Evolutionary conservation across 2,888 invertebrate genomes (phyloP), one percentile per base, ranked within the genome.

Genomic region (Cryptophagus acutangulus): DNA sequence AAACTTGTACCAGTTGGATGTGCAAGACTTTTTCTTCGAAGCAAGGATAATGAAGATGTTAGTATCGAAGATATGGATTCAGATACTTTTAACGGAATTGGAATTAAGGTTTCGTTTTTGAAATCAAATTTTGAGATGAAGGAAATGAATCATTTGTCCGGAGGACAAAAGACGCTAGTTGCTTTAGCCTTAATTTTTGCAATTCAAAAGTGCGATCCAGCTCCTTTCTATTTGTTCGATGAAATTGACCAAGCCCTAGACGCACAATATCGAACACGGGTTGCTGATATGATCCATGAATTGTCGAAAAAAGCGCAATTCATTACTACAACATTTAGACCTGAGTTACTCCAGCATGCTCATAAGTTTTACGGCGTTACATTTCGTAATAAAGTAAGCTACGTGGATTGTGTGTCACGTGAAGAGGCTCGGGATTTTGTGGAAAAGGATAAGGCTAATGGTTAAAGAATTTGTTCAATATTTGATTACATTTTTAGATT

Each of bases 211-310:
- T 99, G 99, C 69, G 99, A 99, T 71, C 99, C 99, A 0, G 99
- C 99, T 1, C 99, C 99, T 0, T 99, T 99, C 75, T 99, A 99
- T 71, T 74, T 99, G 34, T 99, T 99, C 72, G 99, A 99, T 74
- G 99, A 99, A 75, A 99, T 99, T 59, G 99, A 99, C 74, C 97
- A 97, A 76, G 97, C 97, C 1, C 72, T 99, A 39, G 99, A 99
- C 73, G 89, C 95, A 0, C 93, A 94, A 65, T 96, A 97, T 70
- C 81, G 97, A 48, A 92, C 92, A 72, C 93, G 96, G 10, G 97
- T 99, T 9, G 96, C 92, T 0, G 86, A 91, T 69, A 96, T 99
- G 96, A 99, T 99, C 65, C 92, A 95, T 69, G 94, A 95, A 67
- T 75, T 96, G 41, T 90, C 93, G 4, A 78, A 81, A 17, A 90